phyloP scores from a whole-genome alignment of 2,113 vertebrate genomes.

The Ceratotherium simum region DNA sequence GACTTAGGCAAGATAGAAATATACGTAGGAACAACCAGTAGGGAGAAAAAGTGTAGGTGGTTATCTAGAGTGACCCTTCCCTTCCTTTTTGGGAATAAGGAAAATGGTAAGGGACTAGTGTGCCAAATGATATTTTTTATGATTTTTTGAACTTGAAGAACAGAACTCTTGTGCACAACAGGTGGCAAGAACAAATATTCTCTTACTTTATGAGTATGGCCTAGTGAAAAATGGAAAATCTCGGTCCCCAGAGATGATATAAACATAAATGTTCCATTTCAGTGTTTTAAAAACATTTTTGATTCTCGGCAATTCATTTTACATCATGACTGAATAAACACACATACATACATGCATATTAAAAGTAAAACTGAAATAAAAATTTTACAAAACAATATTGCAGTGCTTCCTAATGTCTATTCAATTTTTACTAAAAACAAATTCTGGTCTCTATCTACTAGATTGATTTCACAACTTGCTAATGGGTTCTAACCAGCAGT shows the following conservation, averaged over 20 bases:
- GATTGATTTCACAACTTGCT: constrained; percentile 51
- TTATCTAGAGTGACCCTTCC: background rate
- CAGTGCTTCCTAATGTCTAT: constrained; percentile 48
- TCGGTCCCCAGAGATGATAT: background rate
- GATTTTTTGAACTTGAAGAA: constrained; percentile 45
- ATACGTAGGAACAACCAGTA: background rate
- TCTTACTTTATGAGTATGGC: background rate
- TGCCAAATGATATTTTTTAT: background rate
- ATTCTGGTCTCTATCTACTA: constrained; percentile 50
- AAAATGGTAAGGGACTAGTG: background rate
- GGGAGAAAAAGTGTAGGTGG: background rate
- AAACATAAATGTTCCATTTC: constrained; percentile 25
- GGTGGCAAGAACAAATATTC: constrained; percentile 26
- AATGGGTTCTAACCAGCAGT: constrained; percentile 52
- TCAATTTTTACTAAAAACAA: constrained; percentile 36
- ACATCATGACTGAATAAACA: background rate
- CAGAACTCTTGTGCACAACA: background rate
- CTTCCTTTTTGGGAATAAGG: background rate
- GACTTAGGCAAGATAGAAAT: background rate
- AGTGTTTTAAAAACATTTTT: constrained; percentile 53
- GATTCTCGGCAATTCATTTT: constrained; percentile 29
- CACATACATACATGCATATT: background rate
- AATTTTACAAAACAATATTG: constrained; percentile 9
- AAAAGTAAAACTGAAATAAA: constrained; percentile 28
- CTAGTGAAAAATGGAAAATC: background rate